Percentiles rank a stretch among this genome's conserved stretches.
Evolutionary conservation across 2,797 vertebrate genomes (phyloP).

Genomic region (Muscicapa comitata): DNA sequence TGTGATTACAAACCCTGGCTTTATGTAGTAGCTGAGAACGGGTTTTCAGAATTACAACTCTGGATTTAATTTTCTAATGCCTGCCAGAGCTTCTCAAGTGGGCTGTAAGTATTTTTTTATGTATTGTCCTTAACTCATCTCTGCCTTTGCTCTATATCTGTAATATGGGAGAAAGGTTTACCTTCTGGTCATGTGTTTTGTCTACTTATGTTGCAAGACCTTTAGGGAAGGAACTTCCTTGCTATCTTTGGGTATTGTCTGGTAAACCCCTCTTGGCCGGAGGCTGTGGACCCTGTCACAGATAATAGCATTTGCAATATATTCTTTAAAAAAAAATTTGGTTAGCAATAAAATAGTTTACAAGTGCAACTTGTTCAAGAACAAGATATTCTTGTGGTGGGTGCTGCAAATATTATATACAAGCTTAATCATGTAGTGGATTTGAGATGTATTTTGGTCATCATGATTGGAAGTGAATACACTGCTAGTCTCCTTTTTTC

Average conservation of each 20-base stretch:
- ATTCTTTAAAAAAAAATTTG: background rate
- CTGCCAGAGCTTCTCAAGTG: background rate
- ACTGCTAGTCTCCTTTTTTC: background rate
- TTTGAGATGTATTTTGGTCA: background rate
- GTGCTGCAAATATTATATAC: background rate
- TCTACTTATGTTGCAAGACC: background rate
- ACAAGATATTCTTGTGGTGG: background rate
- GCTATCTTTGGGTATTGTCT: accelerated
- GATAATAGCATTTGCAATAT: background rate
- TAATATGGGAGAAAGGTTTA: background rate
- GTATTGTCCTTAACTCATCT: background rate
- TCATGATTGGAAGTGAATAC: background rate
- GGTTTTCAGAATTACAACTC: background rate
- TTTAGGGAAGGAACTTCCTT: background rate
- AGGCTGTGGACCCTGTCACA: background rate
- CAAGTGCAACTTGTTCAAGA: background rate
- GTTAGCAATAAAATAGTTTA: background rate
- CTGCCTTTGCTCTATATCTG: background rate
- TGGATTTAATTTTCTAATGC: background rate
- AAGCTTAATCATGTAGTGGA: background rate
- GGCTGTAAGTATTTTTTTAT: background rate
- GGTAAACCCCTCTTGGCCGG: background rate
- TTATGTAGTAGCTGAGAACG: background rate
- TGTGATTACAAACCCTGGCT: background rate
- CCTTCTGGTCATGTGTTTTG: background rate